Conservation (phyloP, 2,888 invertebrate genomes). For the Pollenia amentaria region DNA sequence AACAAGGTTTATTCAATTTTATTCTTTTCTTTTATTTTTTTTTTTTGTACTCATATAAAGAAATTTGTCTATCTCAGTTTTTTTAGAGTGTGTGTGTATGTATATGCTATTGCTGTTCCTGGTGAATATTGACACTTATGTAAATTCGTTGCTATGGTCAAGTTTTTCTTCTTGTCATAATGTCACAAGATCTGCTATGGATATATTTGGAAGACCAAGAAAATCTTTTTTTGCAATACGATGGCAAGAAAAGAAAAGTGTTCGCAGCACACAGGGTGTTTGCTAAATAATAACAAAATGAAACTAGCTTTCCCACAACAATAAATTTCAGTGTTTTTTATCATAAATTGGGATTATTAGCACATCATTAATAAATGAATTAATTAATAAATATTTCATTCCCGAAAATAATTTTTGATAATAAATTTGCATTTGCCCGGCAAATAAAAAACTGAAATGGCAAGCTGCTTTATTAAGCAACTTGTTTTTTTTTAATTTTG, state of each 20-base stretch:
- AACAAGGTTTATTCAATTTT: not conserved
- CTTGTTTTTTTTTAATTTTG: too few relatives aligned
- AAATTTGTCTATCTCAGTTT: slow-evolving; percentile 34
- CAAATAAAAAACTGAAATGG: too few relatives aligned
- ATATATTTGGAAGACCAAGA: not conserved
- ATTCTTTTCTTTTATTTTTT: not conserved
- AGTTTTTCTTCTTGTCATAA: not conserved
- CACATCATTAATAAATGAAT: too few relatives aligned
- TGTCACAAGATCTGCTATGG: not conserved
- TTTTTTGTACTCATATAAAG: slow-evolving; percentile 24
- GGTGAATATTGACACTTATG: slow-evolving; percentile 50
- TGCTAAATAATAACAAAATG: too few relatives aligned
- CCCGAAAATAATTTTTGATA: too few relatives aligned
- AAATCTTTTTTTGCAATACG: not conserved
- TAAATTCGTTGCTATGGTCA: slow-evolving; percentile 30
- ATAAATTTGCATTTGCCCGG: too few relatives aligned
- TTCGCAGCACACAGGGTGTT: too few relatives aligned
- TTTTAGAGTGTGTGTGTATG: not conserved
- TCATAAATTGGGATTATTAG: too few relatives aligned
- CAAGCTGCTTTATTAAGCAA: too few relatives aligned
- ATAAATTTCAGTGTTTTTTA: too few relatives aligned
- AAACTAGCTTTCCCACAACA: too few relatives aligned
- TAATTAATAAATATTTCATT: too few relatives aligned
- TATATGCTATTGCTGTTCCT: not conserved
- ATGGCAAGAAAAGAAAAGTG: not conserved